phyloP scores from a whole-genome alignment of 2,888 invertebrate species.

The Serrognathus titanus region DNA sequence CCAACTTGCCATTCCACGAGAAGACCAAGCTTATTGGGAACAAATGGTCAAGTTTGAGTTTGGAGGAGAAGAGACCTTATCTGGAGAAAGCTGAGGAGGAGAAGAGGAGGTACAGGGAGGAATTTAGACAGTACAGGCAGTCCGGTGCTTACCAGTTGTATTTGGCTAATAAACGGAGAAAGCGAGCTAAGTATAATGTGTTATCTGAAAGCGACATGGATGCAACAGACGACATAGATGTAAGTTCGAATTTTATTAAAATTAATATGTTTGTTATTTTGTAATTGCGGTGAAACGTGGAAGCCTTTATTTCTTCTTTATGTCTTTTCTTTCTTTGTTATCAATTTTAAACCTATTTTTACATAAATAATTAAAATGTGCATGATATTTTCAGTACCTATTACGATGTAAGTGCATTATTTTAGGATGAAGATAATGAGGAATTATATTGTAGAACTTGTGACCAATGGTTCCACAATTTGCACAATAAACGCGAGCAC shows the following conservation, averaged over 20 bases:
- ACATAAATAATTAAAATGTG: too few species aligned
- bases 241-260: conserved; percentile 30
- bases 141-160: conserved; percentile 56
- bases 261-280: too few species aligned
- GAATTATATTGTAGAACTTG: conserved; percentile 58
- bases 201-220: conserved; percentile 52
- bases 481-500: conserved; percentile 59
- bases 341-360: too few species aligned
- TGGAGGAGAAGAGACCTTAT: conserved; percentile 55
- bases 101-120: conserved; percentile 55
- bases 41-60: conserved; percentile 55
- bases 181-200: conserved; percentile 46
- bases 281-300: too few species aligned
- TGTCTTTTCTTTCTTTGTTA: too few species aligned
- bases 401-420: too few species aligned
- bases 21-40: conserved; percentile 57
- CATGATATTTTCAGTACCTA: background rate
- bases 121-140: conserved; percentile 54
- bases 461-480: conserved; percentile 57
- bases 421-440: conserved; percentile 55
- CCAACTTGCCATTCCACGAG: conserved; percentile 53
- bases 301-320: too few species aligned
- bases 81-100: conserved; percentile 55
- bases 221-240: conserved; percentile 54
- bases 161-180: conserved; percentile 52